Percentiles rank a stretch among this genome's conserved stretches.
phyloP scores from a whole-genome alignment of 2,113 vertebrate species.

The Crotalus viridis region DNA sequence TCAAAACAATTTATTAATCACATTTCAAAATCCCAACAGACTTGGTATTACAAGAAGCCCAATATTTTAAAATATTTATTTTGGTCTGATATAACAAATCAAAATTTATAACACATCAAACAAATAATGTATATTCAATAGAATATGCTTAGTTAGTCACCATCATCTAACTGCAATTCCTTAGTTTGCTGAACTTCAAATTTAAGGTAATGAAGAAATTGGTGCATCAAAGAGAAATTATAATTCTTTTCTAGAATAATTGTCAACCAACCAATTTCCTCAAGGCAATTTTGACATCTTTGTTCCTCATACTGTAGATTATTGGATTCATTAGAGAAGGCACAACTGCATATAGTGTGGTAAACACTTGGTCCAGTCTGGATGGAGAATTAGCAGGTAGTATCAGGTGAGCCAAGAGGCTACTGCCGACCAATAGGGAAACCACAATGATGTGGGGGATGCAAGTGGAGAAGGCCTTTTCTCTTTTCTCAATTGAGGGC shows the following conservation, averaged over 20 bases:
- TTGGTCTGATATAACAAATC: background rate
- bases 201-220: background rate
- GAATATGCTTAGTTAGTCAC: background rate
- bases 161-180: background rate
- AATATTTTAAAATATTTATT: background rate
- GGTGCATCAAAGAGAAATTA: background rate
- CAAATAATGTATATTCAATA: background rate
- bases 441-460: background rate
- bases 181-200: background rate
- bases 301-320: conserved; percentile 1
- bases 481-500: background rate
- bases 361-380: background rate
- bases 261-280: background rate
- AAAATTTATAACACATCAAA: background rate
- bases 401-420: background rate
- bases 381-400: background rate
- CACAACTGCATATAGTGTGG: background rate
- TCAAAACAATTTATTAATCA: background rate
- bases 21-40: background rate
- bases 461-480: background rate
- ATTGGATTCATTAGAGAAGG: background rate
- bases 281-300: background rate
- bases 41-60: background rate
- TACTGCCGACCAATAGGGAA: background rate
- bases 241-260: background rate